Evolutionary conservation across 2,113 vertebrate species (phyloP), one percentile per base, ranked within the genome.

Genomic region (Bubo blakistoni): DNA sequence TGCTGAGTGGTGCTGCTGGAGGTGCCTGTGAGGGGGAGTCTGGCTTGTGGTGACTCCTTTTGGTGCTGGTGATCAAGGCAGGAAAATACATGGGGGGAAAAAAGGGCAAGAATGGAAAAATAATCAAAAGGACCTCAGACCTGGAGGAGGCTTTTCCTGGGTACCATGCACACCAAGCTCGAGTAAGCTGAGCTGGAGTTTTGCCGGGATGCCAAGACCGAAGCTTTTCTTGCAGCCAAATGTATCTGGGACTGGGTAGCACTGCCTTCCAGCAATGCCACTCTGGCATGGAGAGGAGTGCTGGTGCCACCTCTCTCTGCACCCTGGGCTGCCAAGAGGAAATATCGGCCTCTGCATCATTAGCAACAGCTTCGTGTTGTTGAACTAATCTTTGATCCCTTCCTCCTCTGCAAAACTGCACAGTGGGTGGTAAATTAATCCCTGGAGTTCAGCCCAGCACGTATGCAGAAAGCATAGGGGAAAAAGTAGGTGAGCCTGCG

Each of bases 391-490:
- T 95, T 92, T 97, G 95, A 96, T 94, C 82, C 81, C 88, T 88
- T 90, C 70, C 83, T 96, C 57, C 87, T 81, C 69, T 73, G 81
- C 92, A 90, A 84, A 96, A 85, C 81, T 88, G 51, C 20, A 0
- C 70, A 59, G 82, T 93, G 82, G 92, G 90, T 82, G 90, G 93
- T 70, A 79, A 87, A 92, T 91, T 87, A 93, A 93, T 81, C 93
- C 85, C 95, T 90, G 94, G 92, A 97, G 90, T 72, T 92, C 71
- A 91, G 92, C 82, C 74, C 70, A 80, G 91, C 66, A 52, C 1
- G 34, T 77, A 80, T 89, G 54, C 54, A 86, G 91, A 91, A 91
- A 88, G 55, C 70, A 59, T n/a, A 57, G 34, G n/a, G 40, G 57
- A 2, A 16, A 62, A 85, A 40, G 58, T 6, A 63, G 86, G 83